Conservation (phyloP, 2,888 invertebrate genomes). For the Scelioninae gen. 1 region DNA sequence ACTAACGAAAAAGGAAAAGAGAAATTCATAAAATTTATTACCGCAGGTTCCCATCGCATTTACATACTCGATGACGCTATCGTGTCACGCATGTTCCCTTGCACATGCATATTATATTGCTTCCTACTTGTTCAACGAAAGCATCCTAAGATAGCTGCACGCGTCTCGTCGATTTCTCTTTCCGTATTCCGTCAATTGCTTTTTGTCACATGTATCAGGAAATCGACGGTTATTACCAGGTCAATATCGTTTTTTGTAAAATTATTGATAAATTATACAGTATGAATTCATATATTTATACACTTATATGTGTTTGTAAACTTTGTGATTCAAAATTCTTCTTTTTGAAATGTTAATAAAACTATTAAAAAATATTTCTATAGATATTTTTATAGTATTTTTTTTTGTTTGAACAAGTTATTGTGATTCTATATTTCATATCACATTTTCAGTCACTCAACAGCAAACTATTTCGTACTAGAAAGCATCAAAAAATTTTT, state of each 20-base stretch:
- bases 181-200: conserved; percentile 43
- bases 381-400: no score
- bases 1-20: conserved; percentile 60
- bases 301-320: not conserved
- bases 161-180: conserved; percentile 55
- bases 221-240: conserved; percentile 28
- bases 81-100: conserved; percentile 70
- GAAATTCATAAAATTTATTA: conserved; percentile 78
- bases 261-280: no score
- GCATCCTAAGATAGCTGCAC: conserved; percentile 45
- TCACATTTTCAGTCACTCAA: no score
- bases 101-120: conserved; percentile 63
- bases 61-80: conserved; percentile 80
- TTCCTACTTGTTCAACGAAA: conserved; percentile 49
- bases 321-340: not conserved
- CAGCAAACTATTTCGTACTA: no score
- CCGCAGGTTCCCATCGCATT: conserved; percentile 81
- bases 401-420: no score
- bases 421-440: no score
- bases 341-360: no score
- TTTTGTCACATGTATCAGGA: conserved; percentile 34
- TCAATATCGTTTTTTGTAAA: no score
- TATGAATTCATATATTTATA: not conserved
- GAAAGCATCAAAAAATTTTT: not conserved
- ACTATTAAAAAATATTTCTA: no score